phyloP scores from a whole-genome alignment of 2,888 invertebrate genomes.

The Trichopoda pennipes region DNA sequence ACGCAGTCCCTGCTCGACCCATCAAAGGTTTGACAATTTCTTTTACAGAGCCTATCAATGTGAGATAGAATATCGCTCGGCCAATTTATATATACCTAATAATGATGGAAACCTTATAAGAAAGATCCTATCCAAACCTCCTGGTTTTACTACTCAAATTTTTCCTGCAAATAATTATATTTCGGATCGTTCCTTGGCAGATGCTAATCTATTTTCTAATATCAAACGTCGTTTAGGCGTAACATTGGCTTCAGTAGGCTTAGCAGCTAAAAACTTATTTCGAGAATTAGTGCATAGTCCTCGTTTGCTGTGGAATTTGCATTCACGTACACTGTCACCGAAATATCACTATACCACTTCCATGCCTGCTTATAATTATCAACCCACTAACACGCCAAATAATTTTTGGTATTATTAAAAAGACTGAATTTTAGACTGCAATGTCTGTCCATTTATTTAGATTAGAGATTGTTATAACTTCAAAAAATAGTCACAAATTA shows the following conservation, averaged over 20 bases:
- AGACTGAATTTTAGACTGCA: background rate
- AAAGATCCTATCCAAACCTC: constrained; percentile 74
- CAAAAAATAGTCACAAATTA: too few species aligned
- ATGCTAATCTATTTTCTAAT: constrained; percentile 46
- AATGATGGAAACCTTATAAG: constrained; percentile 76
- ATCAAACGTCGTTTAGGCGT: constrained; percentile 76
- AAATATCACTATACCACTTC: constrained; percentile 19
- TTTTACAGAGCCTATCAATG: constrained; percentile 74
- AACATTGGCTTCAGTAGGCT: constrained; percentile 78
- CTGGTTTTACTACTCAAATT: constrained; percentile 61
- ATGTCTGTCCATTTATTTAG: background rate
- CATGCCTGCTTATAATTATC: constrained; percentile 38
- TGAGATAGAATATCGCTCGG: constrained; percentile 75
- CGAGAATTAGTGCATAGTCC: constrained; percentile 77
- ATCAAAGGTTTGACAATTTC: constrained; percentile 83
- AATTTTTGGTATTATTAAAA: constrained; percentile 63
- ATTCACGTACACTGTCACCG: constrained; percentile 31
- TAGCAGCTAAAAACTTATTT: constrained; percentile 77
- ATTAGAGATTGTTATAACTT: too few species aligned
- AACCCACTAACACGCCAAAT: constrained; percentile 48
- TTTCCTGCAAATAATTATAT: constrained; percentile 22
- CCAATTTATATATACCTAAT: constrained; percentile 78
- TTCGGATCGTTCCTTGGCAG: constrained; percentile 49
- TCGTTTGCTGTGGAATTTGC: constrained; percentile 71
- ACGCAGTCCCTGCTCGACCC: constrained; percentile 84